Percentiles rank a stretch among this genome's conserved stretches.
phyloP scores from a whole-genome alignment of 2,888 invertebrate species.

The Ophion slaviceki region DNA sequence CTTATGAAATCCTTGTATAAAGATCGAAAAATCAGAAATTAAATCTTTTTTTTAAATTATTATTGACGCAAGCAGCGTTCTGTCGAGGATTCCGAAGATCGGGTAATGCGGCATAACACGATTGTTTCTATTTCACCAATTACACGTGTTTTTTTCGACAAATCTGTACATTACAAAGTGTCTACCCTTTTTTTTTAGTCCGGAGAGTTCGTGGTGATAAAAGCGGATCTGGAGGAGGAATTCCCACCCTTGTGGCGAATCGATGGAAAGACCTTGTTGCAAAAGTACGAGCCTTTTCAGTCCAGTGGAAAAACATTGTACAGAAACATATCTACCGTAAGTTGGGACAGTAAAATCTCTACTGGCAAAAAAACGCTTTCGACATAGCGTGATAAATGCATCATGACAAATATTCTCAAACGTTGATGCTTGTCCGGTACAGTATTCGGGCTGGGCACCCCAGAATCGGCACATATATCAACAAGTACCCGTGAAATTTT shows the following conservation, averaged over 20 bases:
- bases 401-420: slow-evolving; percentile 13
- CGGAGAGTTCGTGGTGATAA: slow-evolving; percentile 95
- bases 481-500: slow-evolving; percentile 90
- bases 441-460: slow-evolving; percentile 94
- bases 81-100: slow-evolving; percentile 75
- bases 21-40: slow-evolving; percentile 12
- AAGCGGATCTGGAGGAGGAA: slow-evolving; percentile 91
- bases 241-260: slow-evolving; percentile 96
- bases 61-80: slow-evolving; percentile 75
- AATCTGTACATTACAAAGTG: slow-evolving; percentile 12
- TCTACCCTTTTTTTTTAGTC: slow-evolving; percentile 83
- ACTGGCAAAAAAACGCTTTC: slow-evolving; percentile 6
- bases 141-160: not conserved
- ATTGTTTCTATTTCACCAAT: slow-evolving; percentile 5
- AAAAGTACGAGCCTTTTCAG: slow-evolving; percentile 93
- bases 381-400: slow-evolving; percentile 11
- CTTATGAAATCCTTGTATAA: not conserved
- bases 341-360: slow-evolving; percentile 71
- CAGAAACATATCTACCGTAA: slow-evolving; percentile 94
- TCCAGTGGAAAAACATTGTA: slow-evolving; percentile 93
- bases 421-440: slow-evolving; percentile 73
- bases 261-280: slow-evolving; percentile 92
- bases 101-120: slow-evolving; percentile 71
- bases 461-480: slow-evolving; percentile 92
- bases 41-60: slow-evolving; percentile 10